phyloP scores from a whole-genome alignment of 2,888 invertebrate species.

The Drosophila testacea region DNA sequence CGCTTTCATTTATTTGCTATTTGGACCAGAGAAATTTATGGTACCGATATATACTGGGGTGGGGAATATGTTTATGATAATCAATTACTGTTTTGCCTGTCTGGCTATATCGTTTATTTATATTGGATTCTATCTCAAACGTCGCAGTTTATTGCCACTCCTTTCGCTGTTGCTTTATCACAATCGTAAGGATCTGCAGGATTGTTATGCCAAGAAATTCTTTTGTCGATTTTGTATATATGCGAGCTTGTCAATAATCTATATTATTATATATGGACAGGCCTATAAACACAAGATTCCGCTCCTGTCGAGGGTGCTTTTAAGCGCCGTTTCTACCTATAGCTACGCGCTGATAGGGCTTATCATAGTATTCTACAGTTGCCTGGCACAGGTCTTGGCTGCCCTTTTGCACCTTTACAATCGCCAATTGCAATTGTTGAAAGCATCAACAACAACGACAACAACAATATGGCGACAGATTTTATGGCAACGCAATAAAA shows the following conservation, averaged over 20 bases:
- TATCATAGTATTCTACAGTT: conserved; percentile 55
- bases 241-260: conserved; percentile 22
- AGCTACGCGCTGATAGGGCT: conserved; percentile 60
- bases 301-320: conserved; percentile 6
- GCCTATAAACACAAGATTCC: not conserved
- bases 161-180: conserved; percentile 51
- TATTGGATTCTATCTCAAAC: conserved; percentile 55
- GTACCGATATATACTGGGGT: conserved; percentile 45
- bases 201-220: conserved; percentile 35
- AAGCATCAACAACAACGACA: not conserved
- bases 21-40: conserved; percentile 16
- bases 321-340: conserved; percentile 30
- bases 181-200: conserved; percentile 38
- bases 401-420: conserved; percentile 56
- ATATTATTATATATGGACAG: not conserved
- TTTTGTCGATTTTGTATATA: conserved; percentile 34
- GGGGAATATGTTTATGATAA: conserved; percentile 60
- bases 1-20: conserved; percentile 33
- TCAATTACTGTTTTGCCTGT: conserved; percentile 51
- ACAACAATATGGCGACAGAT: conserved; percentile 19
- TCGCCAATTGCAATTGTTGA: conserved; percentile 46
- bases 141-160: conserved; percentile 24
- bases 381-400: conserved; percentile 53
- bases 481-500: conserved; percentile 52
- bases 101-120: conserved; percentile 50